Conservation (phyloP, 2,888 invertebrate species). For the Eulithis prunata region DNA sequence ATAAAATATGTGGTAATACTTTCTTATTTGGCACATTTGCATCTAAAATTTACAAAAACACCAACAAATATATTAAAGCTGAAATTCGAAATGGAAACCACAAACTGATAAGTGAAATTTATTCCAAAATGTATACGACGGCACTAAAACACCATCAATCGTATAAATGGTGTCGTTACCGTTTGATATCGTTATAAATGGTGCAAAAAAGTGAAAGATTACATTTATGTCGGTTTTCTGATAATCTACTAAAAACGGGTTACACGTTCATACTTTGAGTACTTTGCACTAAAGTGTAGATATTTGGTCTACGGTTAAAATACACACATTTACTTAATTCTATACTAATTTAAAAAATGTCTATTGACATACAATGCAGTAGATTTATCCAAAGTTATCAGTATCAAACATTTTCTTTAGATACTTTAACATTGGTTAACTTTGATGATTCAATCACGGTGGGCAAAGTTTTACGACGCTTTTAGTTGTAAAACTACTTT, state of each 20-base stretch:
- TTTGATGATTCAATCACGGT: not conserved
- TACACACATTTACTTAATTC: constrained; percentile 7
- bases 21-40: constrained; percentile 14
- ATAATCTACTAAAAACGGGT: constrained; percentile 1
- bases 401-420: not conserved
- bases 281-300: constrained; percentile 15
- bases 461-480: not conserved
- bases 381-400: not conserved
- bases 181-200: constrained; percentile 1
- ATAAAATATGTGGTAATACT: constrained; percentile 8
- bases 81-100: not conserved
- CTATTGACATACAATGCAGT: constrained; percentile 14
- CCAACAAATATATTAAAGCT: not conserved
- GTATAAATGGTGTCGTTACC: not conserved
- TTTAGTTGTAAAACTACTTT: not conserved
- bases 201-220: constrained; percentile 3
- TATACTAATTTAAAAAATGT: constrained; percentile 2
- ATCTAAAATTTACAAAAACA: not conserved
- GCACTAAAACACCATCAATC: too few relatives aligned
- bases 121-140: too few relatives aligned
- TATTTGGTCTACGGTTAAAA: constrained; percentile 17
- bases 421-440: not conserved
- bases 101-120: not conserved
- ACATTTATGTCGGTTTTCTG: not conserved
- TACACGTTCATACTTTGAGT: constrained; percentile 6